These are phyloP conservation scores for Neoarius graeffei DNA, from an alignment of 2,113 vertebrate genomes.

Conservation along the genomic window DNA sequence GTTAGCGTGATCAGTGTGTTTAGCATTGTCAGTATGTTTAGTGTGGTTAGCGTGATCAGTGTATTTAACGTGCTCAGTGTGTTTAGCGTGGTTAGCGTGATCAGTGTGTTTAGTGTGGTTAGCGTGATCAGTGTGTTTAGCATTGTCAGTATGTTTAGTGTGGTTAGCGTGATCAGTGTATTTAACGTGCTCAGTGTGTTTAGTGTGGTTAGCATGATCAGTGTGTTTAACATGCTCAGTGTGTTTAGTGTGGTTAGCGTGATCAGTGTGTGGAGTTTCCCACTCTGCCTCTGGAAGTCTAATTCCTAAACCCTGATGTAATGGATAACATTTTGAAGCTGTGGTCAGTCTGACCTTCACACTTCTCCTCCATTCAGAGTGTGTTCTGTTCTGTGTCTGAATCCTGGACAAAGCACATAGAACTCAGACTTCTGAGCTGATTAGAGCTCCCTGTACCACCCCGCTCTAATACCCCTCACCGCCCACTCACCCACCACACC, in stretches of 20 bases:
- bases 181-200: neutral
- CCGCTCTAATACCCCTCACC: constrained; percentile 59
- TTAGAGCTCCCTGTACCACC: constrained; percentile 67
- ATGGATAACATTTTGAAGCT: constrained; percentile 67
- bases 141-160: neutral
- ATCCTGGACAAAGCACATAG: constrained; percentile 69
- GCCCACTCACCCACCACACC: constrained; percentile 21
- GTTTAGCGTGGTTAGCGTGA: neutral
- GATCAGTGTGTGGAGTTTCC: neutral
- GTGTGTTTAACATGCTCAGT: neutral
- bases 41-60: neutral
- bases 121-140: neutral
- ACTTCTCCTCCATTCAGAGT: constrained; percentile 62
- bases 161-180: neutral
- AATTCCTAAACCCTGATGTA: constrained; percentile 3
- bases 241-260: neutral
- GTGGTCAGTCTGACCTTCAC: constrained; percentile 68
- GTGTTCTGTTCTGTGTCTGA: constrained; percentile 60
- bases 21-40: no score
- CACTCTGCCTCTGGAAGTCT: no score
- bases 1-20: no score
- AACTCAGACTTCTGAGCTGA: constrained; percentile 70
- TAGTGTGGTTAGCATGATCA: neutral
- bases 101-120: neutral
- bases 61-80: neutral